A percentile compares a stretch with the other conserved stretches of the same genome.
phyloP scores from a whole-genome alignment of 2,888 invertebrate genomes.

The Ectropis crepuscularia region DNA sequence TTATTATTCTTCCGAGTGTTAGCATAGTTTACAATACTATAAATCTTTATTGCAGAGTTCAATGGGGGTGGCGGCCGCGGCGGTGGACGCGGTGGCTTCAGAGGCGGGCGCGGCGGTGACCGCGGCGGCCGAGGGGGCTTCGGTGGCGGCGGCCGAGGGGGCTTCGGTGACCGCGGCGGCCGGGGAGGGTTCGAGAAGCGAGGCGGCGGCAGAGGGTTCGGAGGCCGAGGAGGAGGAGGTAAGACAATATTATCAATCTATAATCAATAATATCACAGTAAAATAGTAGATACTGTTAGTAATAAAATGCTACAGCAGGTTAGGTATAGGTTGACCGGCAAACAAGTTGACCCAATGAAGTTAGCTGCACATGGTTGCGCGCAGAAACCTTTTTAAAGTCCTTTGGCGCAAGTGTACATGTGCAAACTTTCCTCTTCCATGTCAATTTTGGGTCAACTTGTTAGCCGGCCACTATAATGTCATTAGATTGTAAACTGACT shows the following conservation, averaged over 20 bases:
- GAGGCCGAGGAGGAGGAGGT: conserved; percentile 79
- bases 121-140: conserved; percentile 56
- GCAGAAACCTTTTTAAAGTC: no score
- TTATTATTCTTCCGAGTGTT: background rate
- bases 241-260: conserved; percentile 29
- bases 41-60: conserved; percentile 58
- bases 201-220: conserved; percentile 65
- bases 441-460: no score
- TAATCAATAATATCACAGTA: no score
- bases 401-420: no score
- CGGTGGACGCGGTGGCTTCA: conserved; percentile 47
- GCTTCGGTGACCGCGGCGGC: conserved; percentile 70
- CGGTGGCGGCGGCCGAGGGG: conserved; percentile 59
- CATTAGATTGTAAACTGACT: no score
- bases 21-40: background rate
- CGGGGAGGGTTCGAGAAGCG: conserved; percentile 64
- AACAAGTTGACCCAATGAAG: no score
- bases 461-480: no score
- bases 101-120: conserved; percentile 54
- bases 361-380: no score
- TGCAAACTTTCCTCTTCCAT: no score
- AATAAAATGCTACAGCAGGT: no score
- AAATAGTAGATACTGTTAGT: no score
- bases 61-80: conserved; percentile 63
- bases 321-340: no score